phyloP scores from a whole-genome alignment of 2,888 invertebrate genomes.

The Ceratothoa steindachneri region DNA sequence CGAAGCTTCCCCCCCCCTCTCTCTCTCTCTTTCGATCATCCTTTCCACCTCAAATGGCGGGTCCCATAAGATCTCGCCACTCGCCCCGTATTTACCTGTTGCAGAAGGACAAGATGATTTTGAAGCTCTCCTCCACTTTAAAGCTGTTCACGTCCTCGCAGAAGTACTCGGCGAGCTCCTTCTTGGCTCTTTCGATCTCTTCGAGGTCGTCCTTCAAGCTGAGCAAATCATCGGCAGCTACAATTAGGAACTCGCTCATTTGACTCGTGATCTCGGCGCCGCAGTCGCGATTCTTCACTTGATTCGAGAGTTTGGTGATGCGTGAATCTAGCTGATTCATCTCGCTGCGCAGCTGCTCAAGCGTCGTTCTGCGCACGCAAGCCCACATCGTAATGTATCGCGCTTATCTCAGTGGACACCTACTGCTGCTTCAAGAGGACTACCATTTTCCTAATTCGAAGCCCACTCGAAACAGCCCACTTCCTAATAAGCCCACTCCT shows the following conservation, averaged over 20 bases:
- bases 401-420: too few relatives aligned
- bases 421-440: too few relatives aligned
- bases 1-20: too few relatives aligned
- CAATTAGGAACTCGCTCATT: conserved; percentile 80
- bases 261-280: conserved; percentile 78
- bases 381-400: too few relatives aligned
- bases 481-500: too few relatives aligned
- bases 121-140: conserved; percentile 90
- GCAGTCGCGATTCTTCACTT: conserved; percentile 70
- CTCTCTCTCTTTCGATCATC: too few relatives aligned
- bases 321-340: conserved; percentile 73
- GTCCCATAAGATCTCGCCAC: too few relatives aligned
- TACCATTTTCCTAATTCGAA: too few relatives aligned
- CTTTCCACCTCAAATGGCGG: too few relatives aligned
- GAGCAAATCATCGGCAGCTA: conserved; percentile 73
- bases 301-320: conserved; percentile 65
- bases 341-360: conserved; percentile 83
- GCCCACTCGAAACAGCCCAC: too few relatives aligned
- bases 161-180: conserved; percentile 82
- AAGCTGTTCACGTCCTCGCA: conserved; percentile 87
- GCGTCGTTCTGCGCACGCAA: conserved; percentile 75
- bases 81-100: too few relatives aligned
- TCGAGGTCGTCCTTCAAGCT: conserved; percentile 63
- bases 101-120: conserved; percentile 82
- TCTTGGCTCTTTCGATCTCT: conserved; percentile 73